Evolutionary conservation across 2,113 vertebrate genomes (phyloP).

Genomic region (Perognathus longimembris): DNA sequence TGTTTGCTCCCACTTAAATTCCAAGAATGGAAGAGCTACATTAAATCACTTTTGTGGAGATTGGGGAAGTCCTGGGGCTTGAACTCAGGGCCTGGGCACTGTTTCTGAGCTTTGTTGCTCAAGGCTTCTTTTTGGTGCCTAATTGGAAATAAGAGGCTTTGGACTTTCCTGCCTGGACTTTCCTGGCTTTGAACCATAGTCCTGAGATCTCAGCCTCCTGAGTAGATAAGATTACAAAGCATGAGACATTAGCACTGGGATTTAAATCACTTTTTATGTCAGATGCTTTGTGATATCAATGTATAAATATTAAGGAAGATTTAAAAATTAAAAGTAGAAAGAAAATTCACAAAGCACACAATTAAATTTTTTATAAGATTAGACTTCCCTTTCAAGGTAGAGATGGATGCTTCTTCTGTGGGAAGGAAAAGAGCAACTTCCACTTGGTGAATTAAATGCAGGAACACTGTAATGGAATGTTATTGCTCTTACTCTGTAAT

Average conservation of each 20-base stretch:
- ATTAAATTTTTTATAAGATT: background rate
- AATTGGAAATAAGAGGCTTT: too few species aligned
- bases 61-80: too few species aligned
- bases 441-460: background rate
- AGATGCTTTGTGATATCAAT: background rate
- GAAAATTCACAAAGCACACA: background rate
- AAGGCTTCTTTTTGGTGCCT: too few species aligned
- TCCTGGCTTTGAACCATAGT: too few species aligned
- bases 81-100: too few species aligned
- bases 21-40: background rate
- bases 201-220: too few species aligned
- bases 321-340: background rate
- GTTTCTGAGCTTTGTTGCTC: too few species aligned
- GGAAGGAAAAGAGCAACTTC: background rate
- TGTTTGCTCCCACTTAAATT: background rate
- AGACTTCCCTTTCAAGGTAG: background rate
- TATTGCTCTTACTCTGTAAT: background rate
- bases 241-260: too few species aligned
- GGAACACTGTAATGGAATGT: background rate
- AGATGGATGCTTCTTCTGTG: background rate
- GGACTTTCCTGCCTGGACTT: too few species aligned
- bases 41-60: background rate
- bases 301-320: slow-evolving; percentile 13
- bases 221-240: too few species aligned
- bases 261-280: background rate